Evolutionary conservation across 2,797 vertebrate species (phyloP), one percentile per base, ranked within the genome.

Genomic region (Nothura maculosa): DNA sequence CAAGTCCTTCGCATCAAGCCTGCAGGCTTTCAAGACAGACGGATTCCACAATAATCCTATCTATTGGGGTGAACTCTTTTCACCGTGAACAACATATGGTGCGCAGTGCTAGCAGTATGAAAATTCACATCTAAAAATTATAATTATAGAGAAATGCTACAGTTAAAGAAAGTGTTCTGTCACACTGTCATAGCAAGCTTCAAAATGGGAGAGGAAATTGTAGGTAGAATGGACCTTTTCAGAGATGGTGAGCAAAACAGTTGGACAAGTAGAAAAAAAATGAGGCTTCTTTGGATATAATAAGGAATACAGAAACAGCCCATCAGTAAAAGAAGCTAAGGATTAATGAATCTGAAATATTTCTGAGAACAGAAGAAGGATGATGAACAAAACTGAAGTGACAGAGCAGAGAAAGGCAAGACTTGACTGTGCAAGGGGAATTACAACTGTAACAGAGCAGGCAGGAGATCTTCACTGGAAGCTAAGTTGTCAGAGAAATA

Each of bases 381-480:
- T 62, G 81, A 92, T 83, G 77, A 94, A 48, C 47, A 94, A 89
- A 81, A 22, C 64, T 83, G 32, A 85, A 92, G 58, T n/a, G 63
- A 34, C 43, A 90, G 80, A 62, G 54, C 55, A 55, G 87, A 92
- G 82, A 67, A 38, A 69, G 55, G 70, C 57, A 91, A 70, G 83
- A 91, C 64, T 47, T 90, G 89, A 83, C 77, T 76, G 83, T 43
- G n/a, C 55, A 90, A 77, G 85, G 43, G 60, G 67, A 94, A 83
- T 89, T 81, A 75, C 63, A 83, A 17, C 24, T 55, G 10, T 55
- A 73, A 74, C 32, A 62, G 89, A 93, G 92, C 30, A 75, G 70
- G 83, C 77, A 91, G 68, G 54, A 81, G 81, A 68, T 89, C 73
- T 86, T 94, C 55, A 52, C 73, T 17, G 43, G 63, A 88, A 81